Percentiles rank a stretch among this genome's conserved stretches.
Evolutionary conservation across 2,888 invertebrate species (phyloP).

Genomic region (Drosophila mettleri): DNA sequence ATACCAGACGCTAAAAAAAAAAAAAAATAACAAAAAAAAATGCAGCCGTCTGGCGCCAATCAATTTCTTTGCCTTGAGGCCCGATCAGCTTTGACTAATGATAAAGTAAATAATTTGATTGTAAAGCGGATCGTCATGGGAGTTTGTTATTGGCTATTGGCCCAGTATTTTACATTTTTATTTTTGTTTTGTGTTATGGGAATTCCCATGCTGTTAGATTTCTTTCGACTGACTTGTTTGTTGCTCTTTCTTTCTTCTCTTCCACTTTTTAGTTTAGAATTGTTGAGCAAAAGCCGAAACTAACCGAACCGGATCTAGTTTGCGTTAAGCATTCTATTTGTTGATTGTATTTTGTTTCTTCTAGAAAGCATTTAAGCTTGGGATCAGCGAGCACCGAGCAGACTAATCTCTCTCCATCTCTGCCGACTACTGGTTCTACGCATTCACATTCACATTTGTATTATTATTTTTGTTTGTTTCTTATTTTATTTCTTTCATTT

Average conservation of each 20-base stretch:
- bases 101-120: constrained; percentile 63
- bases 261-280: constrained; percentile 20
- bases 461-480: no score
- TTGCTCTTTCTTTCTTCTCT: constrained; percentile 53
- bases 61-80: constrained; percentile 59
- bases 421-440: constrained; percentile 75
- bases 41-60: constrained; percentile 69
- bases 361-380: constrained; percentile 36
- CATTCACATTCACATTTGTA: constrained; percentile 12
- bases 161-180: constrained; percentile 58
- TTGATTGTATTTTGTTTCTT: constrained; percentile 4
- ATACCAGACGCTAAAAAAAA: constrained; percentile 35
- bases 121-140: constrained; percentile 65
- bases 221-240: constrained; percentile 48
- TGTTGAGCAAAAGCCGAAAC: constrained; percentile 47
- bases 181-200: constrained; percentile 37
- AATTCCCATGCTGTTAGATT: constrained; percentile 64
- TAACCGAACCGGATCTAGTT: constrained; percentile 73
- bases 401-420: constrained; percentile 29
- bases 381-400: constrained; percentile 3
- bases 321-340: constrained; percentile 28
- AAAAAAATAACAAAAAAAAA: constrained; percentile 12
- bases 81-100: constrained; percentile 62
- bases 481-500: constrained; percentile 48
- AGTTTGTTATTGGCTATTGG: constrained; percentile 67